These are phyloP conservation scores for Chlorodrepanis virens DNA, from an alignment of 2,113 vertebrate species.

Conservation along the genomic window DNA sequence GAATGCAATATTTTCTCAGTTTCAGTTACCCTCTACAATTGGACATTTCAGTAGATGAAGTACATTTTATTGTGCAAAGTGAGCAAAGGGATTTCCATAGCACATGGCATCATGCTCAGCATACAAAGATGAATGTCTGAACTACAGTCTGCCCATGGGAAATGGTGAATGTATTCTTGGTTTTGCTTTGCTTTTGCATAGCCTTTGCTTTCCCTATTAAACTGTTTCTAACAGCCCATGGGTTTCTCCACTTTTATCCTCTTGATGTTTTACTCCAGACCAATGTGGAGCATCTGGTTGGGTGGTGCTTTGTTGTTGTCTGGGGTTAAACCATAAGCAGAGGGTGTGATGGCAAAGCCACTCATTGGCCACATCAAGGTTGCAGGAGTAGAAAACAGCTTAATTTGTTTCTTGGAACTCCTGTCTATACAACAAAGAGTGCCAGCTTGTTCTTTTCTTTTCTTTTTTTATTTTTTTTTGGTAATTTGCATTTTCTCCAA, in stretches of 20 bases:
- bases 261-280: background rate
- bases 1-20: background rate
- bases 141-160: background rate
- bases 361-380: background rate
- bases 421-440: background rate
- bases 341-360: background rate
- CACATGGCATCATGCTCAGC: no score
- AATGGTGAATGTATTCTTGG: background rate
- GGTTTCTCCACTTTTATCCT: background rate
- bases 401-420: background rate
- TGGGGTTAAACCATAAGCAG: background rate
- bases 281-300: fast-evolving
- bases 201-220: background rate
- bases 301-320: background rate
- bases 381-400: background rate
- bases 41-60: background rate
- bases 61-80: background rate
- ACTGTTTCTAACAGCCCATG: background rate
- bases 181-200: background rate
- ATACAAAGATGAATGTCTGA: background rate
- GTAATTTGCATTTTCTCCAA: background rate
- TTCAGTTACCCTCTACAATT: background rate
- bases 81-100: background rate
- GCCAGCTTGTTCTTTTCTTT: background rate
- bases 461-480: background rate